Evolutionary conservation across 2,113 vertebrate genomes (phyloP).

Genomic region (Phrynosoma blainvillii): DNA sequence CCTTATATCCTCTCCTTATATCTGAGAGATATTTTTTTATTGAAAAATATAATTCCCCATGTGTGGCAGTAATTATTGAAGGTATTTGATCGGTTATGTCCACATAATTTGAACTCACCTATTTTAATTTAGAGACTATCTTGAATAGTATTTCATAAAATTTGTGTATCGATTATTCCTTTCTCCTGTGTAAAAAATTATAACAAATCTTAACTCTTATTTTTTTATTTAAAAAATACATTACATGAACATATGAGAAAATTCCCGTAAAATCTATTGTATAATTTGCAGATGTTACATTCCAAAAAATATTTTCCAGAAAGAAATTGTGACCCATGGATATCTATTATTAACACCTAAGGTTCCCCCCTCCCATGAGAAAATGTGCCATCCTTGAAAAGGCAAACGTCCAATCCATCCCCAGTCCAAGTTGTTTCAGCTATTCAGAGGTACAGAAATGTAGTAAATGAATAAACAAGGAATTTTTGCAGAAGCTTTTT

Average conservation of each 20-base stretch:
- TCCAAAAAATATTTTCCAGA: conserved; percentile 62
- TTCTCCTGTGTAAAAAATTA: neutral
- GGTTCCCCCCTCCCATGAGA: neutral
- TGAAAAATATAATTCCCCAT: neutral
- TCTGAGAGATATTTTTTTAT: neutral
- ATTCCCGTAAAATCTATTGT: neutral
- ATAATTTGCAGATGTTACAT: neutral
- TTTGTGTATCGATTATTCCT: neutral
- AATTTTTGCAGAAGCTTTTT: too few relatives aligned
- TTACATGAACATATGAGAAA: neutral
- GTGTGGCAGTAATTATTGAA: neutral
- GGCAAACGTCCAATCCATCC: neutral
- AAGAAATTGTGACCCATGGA: conserved; percentile 45
- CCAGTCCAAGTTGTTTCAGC: too few relatives aligned
- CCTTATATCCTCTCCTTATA: neutral
- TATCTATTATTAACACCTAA: conserved; percentile 8
- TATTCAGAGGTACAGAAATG: too few relatives aligned
- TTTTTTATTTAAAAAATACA: neutral
- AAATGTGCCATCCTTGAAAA: neutral
- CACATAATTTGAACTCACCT: neutral
- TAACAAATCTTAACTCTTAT: neutral
- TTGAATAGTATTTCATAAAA: neutral
- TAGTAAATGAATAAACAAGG: too few relatives aligned
- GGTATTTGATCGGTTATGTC: neutral
- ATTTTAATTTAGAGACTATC: neutral